Evolutionary conservation across 1,140 invertebrate genomes (phyloP), one percentile per base, ranked within the genome.

Genomic region (Drosophila obscura): DNA sequence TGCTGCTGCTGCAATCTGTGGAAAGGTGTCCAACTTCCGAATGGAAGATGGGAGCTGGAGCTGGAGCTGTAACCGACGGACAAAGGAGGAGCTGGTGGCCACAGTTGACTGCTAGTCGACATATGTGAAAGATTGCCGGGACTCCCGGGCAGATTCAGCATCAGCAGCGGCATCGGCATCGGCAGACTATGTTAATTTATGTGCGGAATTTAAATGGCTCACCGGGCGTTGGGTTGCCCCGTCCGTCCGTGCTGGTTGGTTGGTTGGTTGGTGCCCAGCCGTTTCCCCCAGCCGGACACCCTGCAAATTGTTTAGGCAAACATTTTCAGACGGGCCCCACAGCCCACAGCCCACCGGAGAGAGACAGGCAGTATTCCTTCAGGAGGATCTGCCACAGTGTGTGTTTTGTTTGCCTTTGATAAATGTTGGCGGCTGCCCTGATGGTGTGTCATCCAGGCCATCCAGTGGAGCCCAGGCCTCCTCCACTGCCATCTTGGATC

Each of bases 191-290:
- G 79, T 85, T 87, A 88, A 87, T 87, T 87, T 87, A 87, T 87
- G 82, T 82, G 79, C 67, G 83, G 83, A 81, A 87, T 87, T 87
- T 88, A 83, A 88, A 88, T 87, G 75, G 77, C 78, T 87, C 73
- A 65, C 52, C 68, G 11, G 35, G 35, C 35, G 11, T 39, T 35
- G 31, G 8, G 31, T 35, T 9, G 0, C 31, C 9, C 28, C 28
- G 28, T 35, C 26, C 7, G 26, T 28, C 5, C 26, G 5, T 5
- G 44, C 51, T 31, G 48, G 78, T 24, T 28, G 26, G 46, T 58
- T 31, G 49, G 78, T 24, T 24, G 22, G 22, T 24, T 3, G 61
- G 66, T 52, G 28, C 11, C 41, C 52, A 49, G 48, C 28, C 13
- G 35, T 64, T 45, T 44, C 4, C 58, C 28, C 48, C 69, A 55